Evolutionary conservation across 2,888 invertebrate genomes (phyloP).

Genomic region (Pristionchus arcanus): DNA sequence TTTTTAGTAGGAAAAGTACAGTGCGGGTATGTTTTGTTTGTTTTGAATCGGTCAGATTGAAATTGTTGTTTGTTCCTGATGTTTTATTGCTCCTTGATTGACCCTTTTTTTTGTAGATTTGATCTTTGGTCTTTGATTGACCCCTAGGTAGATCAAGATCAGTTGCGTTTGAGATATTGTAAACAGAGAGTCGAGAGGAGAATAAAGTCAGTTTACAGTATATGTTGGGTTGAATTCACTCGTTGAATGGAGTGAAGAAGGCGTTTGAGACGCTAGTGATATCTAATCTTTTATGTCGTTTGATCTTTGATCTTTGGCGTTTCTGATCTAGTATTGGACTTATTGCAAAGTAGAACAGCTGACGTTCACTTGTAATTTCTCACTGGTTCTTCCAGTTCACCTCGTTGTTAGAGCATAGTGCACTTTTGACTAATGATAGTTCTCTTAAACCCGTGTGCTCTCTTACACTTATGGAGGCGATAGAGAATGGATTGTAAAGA

Average conservation of each 20-base stretch:
- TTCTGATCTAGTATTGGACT: not conserved
- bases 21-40: constrained; percentile 25
- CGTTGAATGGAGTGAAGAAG: not conserved
- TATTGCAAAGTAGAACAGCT: not conserved
- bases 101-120: too few relatives aligned
- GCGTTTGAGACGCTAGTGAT: not conserved
- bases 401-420: too few relatives aligned
- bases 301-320: constrained; percentile 5
- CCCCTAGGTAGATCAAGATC: not conserved
- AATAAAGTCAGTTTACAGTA: constrained; percentile 36
- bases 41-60: not conserved
- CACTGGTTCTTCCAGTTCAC: not conserved
- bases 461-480: too few relatives aligned
- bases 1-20: not conserved
- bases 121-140: too few relatives aligned
- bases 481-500: too few relatives aligned
- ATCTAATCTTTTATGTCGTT: not conserved
- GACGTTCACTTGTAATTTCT: constrained; percentile 1
- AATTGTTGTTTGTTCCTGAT: constrained; percentile 1
- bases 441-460: not conserved
- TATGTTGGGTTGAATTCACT: too few relatives aligned
- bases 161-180: constrained; percentile 20
- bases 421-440: not conserved
- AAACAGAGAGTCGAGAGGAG: constrained; percentile 18
- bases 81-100: not conserved